Percentiles rank a stretch among this genome's conserved stretches.
Conservation (phyloP, 2,113 vertebrate genomes). For the Mormoops blainvillei region DNA sequence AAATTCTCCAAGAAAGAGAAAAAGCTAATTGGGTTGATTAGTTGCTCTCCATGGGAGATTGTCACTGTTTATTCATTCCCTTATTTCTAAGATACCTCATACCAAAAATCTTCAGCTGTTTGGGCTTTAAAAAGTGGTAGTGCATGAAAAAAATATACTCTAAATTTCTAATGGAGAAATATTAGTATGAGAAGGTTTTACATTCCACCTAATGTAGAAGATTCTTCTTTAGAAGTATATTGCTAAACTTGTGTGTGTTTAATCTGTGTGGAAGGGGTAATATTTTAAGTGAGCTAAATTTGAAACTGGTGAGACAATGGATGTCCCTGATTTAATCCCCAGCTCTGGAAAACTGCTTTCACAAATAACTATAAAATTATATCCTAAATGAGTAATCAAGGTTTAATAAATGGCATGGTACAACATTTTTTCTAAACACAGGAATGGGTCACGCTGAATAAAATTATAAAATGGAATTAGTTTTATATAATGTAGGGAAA, state of each 20-base stretch:
- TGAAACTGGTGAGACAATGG: background rate
- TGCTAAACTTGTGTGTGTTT: background rate
- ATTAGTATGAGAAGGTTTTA: background rate
- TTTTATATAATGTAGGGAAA: background rate
- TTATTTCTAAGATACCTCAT: background rate
- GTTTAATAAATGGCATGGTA: background rate
- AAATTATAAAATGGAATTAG: background rate
- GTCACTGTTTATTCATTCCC: background rate
- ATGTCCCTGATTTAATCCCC: background rate
- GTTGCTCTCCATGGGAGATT: background rate
- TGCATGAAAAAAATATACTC: background rate
- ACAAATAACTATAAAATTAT: background rate
- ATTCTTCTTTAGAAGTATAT: background rate
- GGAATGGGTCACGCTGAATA: background rate
- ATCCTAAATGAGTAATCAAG: background rate
- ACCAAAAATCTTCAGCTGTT: background rate
- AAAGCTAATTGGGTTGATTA: background rate
- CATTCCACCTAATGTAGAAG: background rate
- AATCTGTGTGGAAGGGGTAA: background rate
- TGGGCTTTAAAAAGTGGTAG: background rate
- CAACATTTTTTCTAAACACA: background rate
- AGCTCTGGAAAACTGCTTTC: background rate
- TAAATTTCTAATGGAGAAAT: constrained; percentile 1
- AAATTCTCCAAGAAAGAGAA: background rate
- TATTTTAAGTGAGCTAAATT: background rate